phyloP scores from a whole-genome alignment of 2,113 vertebrate species.

The Tychaedon coryphoeus region DNA sequence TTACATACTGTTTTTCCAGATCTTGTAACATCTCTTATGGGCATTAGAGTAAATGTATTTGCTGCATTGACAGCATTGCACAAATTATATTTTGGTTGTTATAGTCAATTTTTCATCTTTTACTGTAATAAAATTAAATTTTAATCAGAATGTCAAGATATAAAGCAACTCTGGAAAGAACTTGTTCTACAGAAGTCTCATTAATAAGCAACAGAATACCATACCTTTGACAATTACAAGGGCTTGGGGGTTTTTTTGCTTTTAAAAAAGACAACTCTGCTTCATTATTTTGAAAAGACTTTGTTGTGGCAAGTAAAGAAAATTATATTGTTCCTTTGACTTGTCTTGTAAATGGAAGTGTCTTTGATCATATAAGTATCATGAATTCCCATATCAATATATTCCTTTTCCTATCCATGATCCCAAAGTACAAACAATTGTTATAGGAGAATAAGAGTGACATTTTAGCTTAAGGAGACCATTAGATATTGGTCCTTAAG shows the following conservation, averaged over 20 bases:
- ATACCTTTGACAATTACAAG: background rate
- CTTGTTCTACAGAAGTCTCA: background rate
- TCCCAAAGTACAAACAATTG: background rate
- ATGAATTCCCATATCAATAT: background rate
- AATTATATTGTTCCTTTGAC: background rate
- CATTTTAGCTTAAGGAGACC: background rate
- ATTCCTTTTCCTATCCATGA: background rate
- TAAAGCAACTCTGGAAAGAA: background rate
- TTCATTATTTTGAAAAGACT: constrained; percentile 6
- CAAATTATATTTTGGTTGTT: background rate
- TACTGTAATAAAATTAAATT: background rate
- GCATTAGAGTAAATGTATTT: background rate
- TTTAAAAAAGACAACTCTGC: background rate
- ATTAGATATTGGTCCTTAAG: background rate
- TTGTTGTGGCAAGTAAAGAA: background rate
- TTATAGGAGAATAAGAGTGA: background rate
- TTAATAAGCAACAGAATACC: background rate
- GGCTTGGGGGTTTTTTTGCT: background rate
- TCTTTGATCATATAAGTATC: background rate
- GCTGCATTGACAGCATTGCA: background rate
- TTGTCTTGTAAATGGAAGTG: background rate
- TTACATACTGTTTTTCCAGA: background rate
- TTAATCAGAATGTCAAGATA: background rate
- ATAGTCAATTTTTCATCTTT: background rate
- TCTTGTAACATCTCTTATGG: background rate